A percentile compares a stretch with the other conserved stretches of the same genome.
Evolutionary conservation across 2,888 invertebrate species (phyloP).

Genomic region (Drosophila tanythrix): DNA sequence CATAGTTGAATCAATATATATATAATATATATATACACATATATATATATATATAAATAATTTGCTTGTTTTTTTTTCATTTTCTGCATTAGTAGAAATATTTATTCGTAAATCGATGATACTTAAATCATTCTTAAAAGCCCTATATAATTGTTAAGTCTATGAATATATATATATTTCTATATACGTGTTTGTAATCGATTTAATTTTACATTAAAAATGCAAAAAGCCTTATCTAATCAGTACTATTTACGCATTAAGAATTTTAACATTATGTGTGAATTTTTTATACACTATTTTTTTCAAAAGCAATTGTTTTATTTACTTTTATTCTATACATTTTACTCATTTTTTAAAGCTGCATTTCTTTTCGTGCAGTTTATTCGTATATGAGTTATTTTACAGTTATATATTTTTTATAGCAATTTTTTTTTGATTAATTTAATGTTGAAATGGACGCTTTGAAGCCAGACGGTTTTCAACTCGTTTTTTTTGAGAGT

Average conservation of each 20-base stretch:
- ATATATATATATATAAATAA: not conserved
- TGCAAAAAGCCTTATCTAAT: constrained; percentile 74
- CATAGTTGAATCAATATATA: constrained; percentile 28
- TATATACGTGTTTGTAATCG: constrained; percentile 1
- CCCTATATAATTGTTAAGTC: constrained; percentile 27
- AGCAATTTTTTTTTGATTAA: not conserved
- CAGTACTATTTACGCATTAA: constrained; percentile 68
- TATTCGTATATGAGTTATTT: not conserved
- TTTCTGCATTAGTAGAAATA: constrained; percentile 19
- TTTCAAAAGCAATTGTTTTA: constrained; percentile 15
- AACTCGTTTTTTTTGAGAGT: not conserved
- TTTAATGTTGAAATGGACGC: not conserved
- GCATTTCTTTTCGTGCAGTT: not conserved
- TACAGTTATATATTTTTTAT: not conserved
- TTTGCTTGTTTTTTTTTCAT: constrained; percentile 1
- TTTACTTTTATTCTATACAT: constrained; percentile 15
- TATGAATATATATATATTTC: constrained; percentile 12
- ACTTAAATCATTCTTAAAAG: constrained; percentile 26
- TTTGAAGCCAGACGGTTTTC: not conserved
- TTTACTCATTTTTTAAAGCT: not conserved
- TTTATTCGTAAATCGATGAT: constrained; percentile 19
- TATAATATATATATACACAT: constrained; percentile 1
- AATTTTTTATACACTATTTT: constrained; percentile 21
- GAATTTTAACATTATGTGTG: constrained; percentile 35
- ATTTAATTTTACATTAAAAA: constrained; percentile 62